Base-by-base conservation (phyloP, 2,113 vertebrate species). In the Spilogale gracilis region DNA sequence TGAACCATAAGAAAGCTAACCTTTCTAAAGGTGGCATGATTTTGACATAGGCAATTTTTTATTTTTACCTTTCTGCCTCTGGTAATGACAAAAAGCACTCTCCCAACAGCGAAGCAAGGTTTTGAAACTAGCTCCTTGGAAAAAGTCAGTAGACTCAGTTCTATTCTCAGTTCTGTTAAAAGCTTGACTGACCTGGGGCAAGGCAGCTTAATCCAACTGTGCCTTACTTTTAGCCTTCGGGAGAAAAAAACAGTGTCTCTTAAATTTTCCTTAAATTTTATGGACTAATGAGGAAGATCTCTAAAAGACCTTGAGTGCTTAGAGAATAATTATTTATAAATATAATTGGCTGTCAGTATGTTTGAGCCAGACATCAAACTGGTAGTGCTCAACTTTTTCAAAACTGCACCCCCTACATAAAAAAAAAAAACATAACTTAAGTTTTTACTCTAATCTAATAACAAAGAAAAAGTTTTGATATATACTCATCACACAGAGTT, bases 21-120 rank as follows among this genome's bases (percentile, higher is more conserved):
- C 63, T 91, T 96, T 95, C 25, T 16, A 94, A 91, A 94, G 21
- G 3, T 71, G 81, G 60, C 58, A 84, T 60, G 25, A 94, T 83
- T 98, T 96, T 97, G 96, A 97, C 89, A 97, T 23, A 61, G 43
- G 17, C 52, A 81, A 88, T 97, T 94, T 91, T 95, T 96, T 96
- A 97, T 81, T 95, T 97, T 97, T 91, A 91, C 73, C n/a, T 96
- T 88, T 79, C 78, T 97, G 96, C 93, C 76, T 96, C 84, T n/a
- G 58, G 80, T 93, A 81, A 94, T 89, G 69, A 73, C 65, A 76
- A 78, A 85, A 95, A 81, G n/a, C 48, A 63, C 7, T 76, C 61
- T 67, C n/a, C 48, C 65, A 69, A 63, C 21, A n/a, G 43, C 13
- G 69, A 71, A 83, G 43, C 12, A 45, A 74, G 54, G 20, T 78